Conservation (phyloP, 2,113 vertebrate genomes). For the Leuciscus idus region DNA sequence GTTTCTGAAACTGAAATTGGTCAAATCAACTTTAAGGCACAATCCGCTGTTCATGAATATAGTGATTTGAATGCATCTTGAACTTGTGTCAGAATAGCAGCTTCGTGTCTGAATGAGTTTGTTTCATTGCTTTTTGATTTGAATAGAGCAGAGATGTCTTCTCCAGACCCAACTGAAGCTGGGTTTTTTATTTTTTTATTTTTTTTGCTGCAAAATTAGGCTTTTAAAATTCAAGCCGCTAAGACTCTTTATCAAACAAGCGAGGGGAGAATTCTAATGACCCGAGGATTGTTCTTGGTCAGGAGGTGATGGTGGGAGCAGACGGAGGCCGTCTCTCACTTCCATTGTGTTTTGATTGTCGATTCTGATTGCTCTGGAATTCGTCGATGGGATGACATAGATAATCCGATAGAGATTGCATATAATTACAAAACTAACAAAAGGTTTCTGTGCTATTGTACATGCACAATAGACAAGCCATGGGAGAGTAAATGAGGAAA, state of each 20-base stretch:
- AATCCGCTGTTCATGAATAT: background rate
- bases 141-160: background rate
- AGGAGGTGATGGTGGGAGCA: background rate
- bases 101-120: background rate
- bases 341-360: background rate
- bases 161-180: background rate
- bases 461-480: background rate
- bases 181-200: background rate
- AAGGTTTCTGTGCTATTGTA: conserved; percentile 9
- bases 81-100: background rate
- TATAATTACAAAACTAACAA: conserved; percentile 39
- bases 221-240: conserved; percentile 36
- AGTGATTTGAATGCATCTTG: conserved; percentile 14
- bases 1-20: background rate
- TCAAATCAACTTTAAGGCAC: background rate
- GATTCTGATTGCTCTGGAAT: conserved; percentile 8
- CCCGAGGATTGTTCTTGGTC: conserved; percentile 10
- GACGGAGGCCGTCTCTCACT: background rate
- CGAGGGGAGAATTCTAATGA: conserved; percentile 33
- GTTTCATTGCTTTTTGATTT: background rate
- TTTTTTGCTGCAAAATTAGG: background rate
- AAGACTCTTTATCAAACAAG: conserved; percentile 33
- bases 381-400: conserved; percentile 13
- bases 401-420: conserved; percentile 42
- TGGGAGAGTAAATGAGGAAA: conserved; percentile 1